Conservation (phyloP, 2,113 vertebrate genomes). For the Mesitornis unicolor region DNA sequence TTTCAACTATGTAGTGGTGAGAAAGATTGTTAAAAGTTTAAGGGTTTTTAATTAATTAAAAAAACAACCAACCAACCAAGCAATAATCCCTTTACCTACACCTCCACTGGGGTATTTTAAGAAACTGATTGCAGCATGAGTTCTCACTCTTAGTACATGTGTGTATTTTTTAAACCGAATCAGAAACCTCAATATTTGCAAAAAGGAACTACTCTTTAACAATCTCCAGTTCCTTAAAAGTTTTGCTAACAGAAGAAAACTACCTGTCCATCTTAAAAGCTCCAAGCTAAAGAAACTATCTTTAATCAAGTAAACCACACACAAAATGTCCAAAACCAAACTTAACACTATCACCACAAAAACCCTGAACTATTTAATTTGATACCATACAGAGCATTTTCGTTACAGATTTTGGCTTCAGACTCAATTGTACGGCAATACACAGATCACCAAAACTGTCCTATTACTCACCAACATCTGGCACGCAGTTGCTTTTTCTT, state of each 20-base stretch:
- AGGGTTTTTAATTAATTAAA: too few relatives aligned
- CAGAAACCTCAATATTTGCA: not conserved
- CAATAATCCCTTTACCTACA: not conserved
- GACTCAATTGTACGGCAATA: not conserved
- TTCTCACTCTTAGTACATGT: not conserved
- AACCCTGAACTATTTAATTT: not conserved
- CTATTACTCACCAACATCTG: slow-evolving; percentile 91
- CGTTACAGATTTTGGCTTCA: not conserved
- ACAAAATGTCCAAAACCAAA: not conserved
- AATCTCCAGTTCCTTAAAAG: not conserved
- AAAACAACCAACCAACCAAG: too few relatives aligned
- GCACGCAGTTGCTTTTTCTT: slow-evolving; percentile 98
- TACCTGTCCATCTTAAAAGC: not conserved
- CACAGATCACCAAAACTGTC: not conserved
- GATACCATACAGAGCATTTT: not conserved
- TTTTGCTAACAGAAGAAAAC: not conserved
- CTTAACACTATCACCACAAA: not conserved
- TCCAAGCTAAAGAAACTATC: not conserved
- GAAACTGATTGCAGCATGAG: not conserved
- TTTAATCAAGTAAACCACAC: not conserved
- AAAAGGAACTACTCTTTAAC: not conserved
- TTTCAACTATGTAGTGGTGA: not conserved
- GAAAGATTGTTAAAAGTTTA: not conserved
- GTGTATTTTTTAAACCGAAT: not conserved
- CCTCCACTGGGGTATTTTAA: not conserved